Base-by-base conservation (phyloP, 2,888 invertebrate species). In the Eurytoma adleriae region DNA sequence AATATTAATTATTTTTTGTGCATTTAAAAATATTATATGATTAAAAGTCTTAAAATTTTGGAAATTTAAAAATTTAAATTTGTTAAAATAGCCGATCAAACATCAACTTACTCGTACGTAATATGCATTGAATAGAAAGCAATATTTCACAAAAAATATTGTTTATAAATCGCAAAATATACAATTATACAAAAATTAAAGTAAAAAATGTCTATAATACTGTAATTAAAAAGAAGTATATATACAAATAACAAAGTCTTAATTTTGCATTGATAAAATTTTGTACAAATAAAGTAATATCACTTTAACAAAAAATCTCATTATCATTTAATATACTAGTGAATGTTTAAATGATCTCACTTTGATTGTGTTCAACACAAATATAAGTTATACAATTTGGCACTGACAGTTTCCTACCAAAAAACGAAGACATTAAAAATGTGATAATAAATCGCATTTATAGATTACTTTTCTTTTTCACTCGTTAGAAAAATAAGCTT, bases 401-500 rank as follows among this genome's bases (percentile, higher is more conserved):
- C 50, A 78, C n/a, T 67, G 72, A 59, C 20, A 27, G 40, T 13
- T 64, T 72, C 50, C 20, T 40, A 59, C 30, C 10, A 1, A 50
- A 48, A 27, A 48, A 73, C 62, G 10, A n/a, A 61, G 30, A n/a
- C 16, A 52, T 52, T 40, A 40, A 40, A 7, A 7, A 7, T 3
- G 7, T 0, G 40, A 40, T 7, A 40, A 40, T 40, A 7, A 40
- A 40, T 40, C 40, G 7, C 40, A 40, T 40, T 40, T 40, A 40
- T 20, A 66, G 13, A 72, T 86, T 79, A 86, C 78, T 86, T 86
- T 70, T 88, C 86, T 20, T 78, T 78, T 67, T 81, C 56, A 54
- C 62, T 94, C 86, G 95, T 94, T 83, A 95, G 95, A 85, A 96
- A 96, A 81, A 96, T 95, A 16, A 96, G 93, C 88, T 96, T 96